Evolutionary conservation across 2,888 invertebrate genomes (phyloP).

Genomic region (Drosophila emarginata): DNA sequence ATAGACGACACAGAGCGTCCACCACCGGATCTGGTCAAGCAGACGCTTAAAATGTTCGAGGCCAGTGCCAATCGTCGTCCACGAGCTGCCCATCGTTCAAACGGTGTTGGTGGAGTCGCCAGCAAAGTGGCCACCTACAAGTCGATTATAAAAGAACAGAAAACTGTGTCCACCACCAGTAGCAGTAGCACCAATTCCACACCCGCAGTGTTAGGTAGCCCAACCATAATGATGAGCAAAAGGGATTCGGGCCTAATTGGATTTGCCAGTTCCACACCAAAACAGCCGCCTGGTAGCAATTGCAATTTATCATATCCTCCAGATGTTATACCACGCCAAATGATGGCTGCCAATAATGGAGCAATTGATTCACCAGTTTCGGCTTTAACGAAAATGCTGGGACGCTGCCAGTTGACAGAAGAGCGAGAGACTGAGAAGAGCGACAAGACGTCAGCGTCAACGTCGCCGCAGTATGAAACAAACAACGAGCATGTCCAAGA

Average conservation of each 20-base stretch:
- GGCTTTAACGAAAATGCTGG: slow-evolving; percentile 77
- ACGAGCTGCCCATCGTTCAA: slow-evolving; percentile 82
- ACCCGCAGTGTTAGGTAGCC: neutral
- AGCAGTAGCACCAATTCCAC: slow-evolving; percentile 19
- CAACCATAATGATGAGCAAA: neutral
- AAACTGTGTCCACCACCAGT: slow-evolving; percentile 77
- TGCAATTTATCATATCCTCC: slow-evolving; percentile 60
- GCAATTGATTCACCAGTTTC: slow-evolving; percentile 76
- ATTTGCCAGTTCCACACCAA: slow-evolving; percentile 8
- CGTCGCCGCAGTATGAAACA: slow-evolving; percentile 22
- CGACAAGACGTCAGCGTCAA: slow-evolving; percentile 25
- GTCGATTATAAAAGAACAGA: slow-evolving; percentile 85
- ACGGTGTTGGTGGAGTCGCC: slow-evolving; percentile 84
- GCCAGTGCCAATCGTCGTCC: slow-evolving; percentile 84
- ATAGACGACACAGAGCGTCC: slow-evolving; percentile 91
- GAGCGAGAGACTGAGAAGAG: slow-evolving; percentile 45
- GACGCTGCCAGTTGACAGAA: slow-evolving; percentile 61
- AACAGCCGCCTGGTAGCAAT: neutral
- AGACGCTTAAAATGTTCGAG: slow-evolving; percentile 93
- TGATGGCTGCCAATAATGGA: slow-evolving; percentile 38
- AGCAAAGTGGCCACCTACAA: slow-evolving; percentile 86
- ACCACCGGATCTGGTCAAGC: slow-evolving; percentile 94
- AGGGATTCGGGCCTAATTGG: neutral
- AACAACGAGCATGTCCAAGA: slow-evolving; percentile 17
- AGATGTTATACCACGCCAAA: slow-evolving; percentile 82